A percentile compares a stretch with the other conserved stretches of the same genome.
Evolutionary conservation across 2,888 invertebrate species (phyloP).

Genomic region (Lymantria monacha): DNA sequence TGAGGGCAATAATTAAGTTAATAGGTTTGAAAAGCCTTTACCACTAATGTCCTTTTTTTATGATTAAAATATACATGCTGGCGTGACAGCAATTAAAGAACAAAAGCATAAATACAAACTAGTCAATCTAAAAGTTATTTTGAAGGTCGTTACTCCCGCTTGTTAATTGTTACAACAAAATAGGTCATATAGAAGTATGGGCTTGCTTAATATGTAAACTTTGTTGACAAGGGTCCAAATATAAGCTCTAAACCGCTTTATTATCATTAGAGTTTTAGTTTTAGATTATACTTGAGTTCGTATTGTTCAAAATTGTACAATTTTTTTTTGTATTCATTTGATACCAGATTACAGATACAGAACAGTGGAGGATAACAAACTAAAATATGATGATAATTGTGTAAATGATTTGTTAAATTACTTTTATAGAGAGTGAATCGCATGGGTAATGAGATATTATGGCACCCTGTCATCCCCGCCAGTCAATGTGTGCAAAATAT

Average conservation of each 20-base stretch:
- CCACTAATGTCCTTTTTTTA: background rate
- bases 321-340: too few relatives aligned
- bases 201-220: conserved; percentile 47
- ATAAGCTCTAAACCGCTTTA: conserved; percentile 39
- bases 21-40: too few relatives aligned
- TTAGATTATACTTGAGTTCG: conserved; percentile 21
- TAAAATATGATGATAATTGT: too few relatives aligned
- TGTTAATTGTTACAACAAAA: conserved; percentile 40
- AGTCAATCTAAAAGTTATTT: conserved; percentile 29
- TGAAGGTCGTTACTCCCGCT: conserved; percentile 24
- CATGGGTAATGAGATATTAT: too few relatives aligned
- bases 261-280: conserved; percentile 35
- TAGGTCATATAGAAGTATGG: conserved; percentile 41
- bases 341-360: too few relatives aligned
- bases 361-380: too few relatives aligned
- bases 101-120: conserved; percentile 12
- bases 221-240: conserved; percentile 50
- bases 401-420: too few relatives aligned
- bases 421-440: too few relatives aligned
- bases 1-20: too few relatives aligned
- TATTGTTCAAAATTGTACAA: conserved; percentile 4
- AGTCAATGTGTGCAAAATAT: too few relatives aligned
- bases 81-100: conserved; percentile 4
- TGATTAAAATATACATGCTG: background rate
- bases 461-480: too few relatives aligned